Percentiles rank a stretch among this genome's conserved stretches.
Conservation (phyloP, 2,888 invertebrate species). For the Anthophora plumipes region DNA sequence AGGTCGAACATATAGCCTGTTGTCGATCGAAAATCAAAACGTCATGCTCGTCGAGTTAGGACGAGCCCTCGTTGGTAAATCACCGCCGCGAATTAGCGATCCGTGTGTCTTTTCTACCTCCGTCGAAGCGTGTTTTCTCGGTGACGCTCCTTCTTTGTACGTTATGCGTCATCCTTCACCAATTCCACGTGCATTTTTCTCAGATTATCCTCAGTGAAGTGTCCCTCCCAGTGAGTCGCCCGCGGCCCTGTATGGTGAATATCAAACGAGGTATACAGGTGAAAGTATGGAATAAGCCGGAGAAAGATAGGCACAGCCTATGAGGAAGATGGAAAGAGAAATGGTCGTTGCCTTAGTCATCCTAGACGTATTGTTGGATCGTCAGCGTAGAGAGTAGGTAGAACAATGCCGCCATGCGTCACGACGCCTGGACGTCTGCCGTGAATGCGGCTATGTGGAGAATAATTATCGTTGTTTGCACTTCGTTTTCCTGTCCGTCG, state of each 20-base stretch:
- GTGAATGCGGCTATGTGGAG: slow-evolving; percentile 35
- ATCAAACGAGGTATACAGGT: slow-evolving; percentile 65
- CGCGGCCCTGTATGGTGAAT: slow-evolving; percentile 40
- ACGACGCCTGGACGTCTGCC: slow-evolving; percentile 56
- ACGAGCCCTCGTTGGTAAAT: not conserved
- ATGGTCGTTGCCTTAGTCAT: slow-evolving; percentile 66
- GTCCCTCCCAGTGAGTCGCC: not conserved
- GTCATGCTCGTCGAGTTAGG: slow-evolving; percentile 16
- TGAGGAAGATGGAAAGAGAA: not conserved
- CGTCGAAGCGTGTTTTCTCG: slow-evolving; percentile 2
- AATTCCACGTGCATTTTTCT: slow-evolving; percentile 41
- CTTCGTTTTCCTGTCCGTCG: slow-evolving; percentile 58
- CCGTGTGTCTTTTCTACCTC: slow-evolving; percentile 39
- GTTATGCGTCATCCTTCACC: slow-evolving; percentile 50
- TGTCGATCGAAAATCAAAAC: slow-evolving; percentile 18
- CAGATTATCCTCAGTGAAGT: slow-evolving; percentile 46
- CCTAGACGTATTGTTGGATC: slow-evolving; percentile 62
- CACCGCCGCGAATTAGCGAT: slow-evolving; percentile 54
- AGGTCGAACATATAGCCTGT: not conserved
- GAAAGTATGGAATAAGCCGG: slow-evolving; percentile 55
- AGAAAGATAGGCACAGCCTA: not conserved
- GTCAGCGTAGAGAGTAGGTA: slow-evolving; percentile 56
- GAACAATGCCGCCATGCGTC: slow-evolving; percentile 72
- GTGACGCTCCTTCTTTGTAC: slow-evolving; percentile 17
- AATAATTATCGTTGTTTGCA: slow-evolving; percentile 69